Conservation (phyloP, 2,888 invertebrate genomes). For the Itoplectis maculator region DNA sequence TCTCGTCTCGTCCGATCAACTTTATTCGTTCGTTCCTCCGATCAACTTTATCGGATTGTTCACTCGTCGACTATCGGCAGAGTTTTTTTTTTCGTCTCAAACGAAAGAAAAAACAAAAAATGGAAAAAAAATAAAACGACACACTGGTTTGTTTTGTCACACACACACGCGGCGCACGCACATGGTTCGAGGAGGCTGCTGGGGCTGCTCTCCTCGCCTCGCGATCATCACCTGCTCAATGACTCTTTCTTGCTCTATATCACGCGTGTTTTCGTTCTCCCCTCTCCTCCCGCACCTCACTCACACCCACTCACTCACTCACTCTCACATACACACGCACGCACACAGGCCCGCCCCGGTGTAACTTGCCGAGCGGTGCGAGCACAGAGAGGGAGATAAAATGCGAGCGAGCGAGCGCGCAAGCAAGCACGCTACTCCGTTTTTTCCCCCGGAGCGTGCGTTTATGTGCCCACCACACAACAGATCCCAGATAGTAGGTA, state of each 20-base stretch:
- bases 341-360: conserved; percentile 34
- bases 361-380: conserved; percentile 47
- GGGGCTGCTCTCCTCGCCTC: conserved; percentile 22
- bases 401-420: conserved; percentile 51
- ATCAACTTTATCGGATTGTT: not conserved
- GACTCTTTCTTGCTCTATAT: conserved; percentile 21
- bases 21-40: not conserved
- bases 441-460: conserved; percentile 37
- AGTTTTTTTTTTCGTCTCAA: not conserved
- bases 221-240: conserved; percentile 36
- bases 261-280: conserved; percentile 59
- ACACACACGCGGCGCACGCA: conserved; percentile 21
- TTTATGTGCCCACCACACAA: conserved; percentile 32
- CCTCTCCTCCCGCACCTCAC: not conserved
- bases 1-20: too few species aligned
- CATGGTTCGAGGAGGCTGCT: conserved; percentile 24
- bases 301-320: too few species aligned
- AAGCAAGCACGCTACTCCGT: conserved; percentile 41
- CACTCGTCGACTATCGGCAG: conserved; percentile 2
- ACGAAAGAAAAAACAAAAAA: conserved; percentile 9
- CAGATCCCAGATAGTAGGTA: too few species aligned
- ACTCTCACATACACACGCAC: not conserved
- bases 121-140: conserved; percentile 31
- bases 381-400: conserved; percentile 58
- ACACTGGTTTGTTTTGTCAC: conserved; percentile 50